Evolutionary conservation across 1,140 invertebrate genomes (phyloP).

Genomic region (Ditylenchus dipsaci): DNA sequence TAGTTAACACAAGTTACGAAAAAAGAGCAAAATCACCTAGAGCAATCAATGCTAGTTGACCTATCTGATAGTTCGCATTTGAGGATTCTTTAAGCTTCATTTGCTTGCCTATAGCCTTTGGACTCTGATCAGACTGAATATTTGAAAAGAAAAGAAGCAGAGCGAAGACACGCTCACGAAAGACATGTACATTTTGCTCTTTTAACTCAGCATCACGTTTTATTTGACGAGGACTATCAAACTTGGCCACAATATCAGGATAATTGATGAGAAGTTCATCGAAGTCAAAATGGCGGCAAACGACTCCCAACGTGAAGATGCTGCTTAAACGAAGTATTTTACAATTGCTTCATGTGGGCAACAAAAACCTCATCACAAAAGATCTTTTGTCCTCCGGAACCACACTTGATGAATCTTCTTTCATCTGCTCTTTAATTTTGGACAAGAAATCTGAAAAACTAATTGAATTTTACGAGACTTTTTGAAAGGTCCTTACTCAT

Average conservation of each 20-base stretch:
- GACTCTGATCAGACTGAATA: background rate
- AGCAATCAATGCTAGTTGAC: conserved; percentile 22
- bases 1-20: background rate
- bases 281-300: conserved; percentile 92
- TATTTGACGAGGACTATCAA: background rate
- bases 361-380: too few relatives aligned
- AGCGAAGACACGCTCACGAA: conserved; percentile 20
- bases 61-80: conserved; percentile 10
- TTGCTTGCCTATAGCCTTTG: background rate
- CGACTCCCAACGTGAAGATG: conserved; percentile 87
- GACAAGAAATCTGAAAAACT: too few relatives aligned
- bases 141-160: conserved; percentile 20
- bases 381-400: too few relatives aligned
- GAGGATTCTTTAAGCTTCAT: background rate
- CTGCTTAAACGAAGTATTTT: conserved; percentile 66
- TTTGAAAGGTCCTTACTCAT: too few relatives aligned
- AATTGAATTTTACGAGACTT: too few relatives aligned
- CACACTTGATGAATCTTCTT: too few relatives aligned
- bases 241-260: conserved; percentile 41
- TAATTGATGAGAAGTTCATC: conserved; percentile 63
- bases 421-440: too few relatives aligned
- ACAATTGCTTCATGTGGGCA: too few relatives aligned
- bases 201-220: background rate
- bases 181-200: conserved; percentile 1
- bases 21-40: conserved; percentile 11